Evolutionary conservation across 2,113 vertebrate genomes (phyloP).

Genomic region (Vidua chalybeata): DNA sequence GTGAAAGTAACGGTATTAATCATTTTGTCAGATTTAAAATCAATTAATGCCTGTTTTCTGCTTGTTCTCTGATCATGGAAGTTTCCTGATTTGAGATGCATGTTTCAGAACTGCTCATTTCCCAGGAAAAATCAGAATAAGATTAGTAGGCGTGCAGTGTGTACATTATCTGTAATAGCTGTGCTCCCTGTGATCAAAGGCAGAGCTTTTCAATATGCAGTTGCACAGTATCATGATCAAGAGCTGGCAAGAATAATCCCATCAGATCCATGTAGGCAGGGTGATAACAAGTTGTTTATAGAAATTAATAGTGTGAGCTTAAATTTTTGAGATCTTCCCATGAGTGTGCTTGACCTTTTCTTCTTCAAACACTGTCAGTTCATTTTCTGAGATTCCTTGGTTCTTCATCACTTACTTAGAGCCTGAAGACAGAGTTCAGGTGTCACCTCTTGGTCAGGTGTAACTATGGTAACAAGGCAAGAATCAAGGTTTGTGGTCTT

Average conservation of each 20-base stretch:
- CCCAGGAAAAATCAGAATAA: not conserved
- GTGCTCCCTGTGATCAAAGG: not conserved
- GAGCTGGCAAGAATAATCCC: not conserved
- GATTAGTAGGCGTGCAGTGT: not conserved
- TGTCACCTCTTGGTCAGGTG: not conserved
- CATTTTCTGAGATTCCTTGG: not conserved
- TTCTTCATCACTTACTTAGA: not conserved
- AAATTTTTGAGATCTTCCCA: not conserved
- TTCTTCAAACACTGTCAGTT: not conserved
- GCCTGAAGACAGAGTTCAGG: not conserved
- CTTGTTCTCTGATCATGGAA: not conserved
- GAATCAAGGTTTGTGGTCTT: not conserved
- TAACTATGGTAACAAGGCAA: slow-evolving; percentile 53
- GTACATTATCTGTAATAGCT: not conserved
- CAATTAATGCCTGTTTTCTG: not conserved
- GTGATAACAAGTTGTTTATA: not conserved
- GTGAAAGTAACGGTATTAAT: not conserved
- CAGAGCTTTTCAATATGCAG: not conserved
- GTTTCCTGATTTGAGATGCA: not conserved
- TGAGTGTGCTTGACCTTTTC: not conserved
- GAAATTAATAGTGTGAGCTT: not conserved
- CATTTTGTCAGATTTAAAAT: not conserved
- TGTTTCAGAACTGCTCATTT: not conserved
- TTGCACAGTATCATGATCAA: not conserved
- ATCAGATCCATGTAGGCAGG: not conserved